Percentiles rank a stretch among this genome's conserved stretches.
phyloP scores from a whole-genome alignment of 2,797 vertebrate species.

The Chaunax sp. region DNA sequence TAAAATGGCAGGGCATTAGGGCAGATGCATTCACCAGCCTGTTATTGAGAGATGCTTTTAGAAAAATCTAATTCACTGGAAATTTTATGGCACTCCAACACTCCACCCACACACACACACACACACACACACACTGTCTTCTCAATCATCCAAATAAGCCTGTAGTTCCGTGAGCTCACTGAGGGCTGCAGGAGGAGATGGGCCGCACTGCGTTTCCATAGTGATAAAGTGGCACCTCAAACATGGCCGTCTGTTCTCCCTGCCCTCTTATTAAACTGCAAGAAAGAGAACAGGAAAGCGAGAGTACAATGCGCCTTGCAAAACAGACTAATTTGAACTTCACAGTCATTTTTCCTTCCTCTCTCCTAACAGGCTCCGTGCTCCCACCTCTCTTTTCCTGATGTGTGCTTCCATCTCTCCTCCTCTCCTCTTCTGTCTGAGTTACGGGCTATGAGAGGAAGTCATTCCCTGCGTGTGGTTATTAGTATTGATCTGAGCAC shows the following conservation, averaged over 20 bases:
- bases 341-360: slow-evolving; percentile 49
- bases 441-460: slow-evolving; percentile 78
- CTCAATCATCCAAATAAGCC: slow-evolving; percentile 59
- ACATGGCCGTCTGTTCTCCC: slow-evolving; percentile 64
- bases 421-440: slow-evolving; percentile 55
- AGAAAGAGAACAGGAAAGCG: slow-evolving; percentile 33
- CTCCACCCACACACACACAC: slow-evolving; percentile 27
- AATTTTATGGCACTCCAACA: slow-evolving; percentile 59
- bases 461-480: slow-evolving; percentile 76
- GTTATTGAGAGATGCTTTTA: slow-evolving; percentile 84
- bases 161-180: slow-evolving; percentile 53
- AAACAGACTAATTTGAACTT: slow-evolving; percentile 56
- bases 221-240: slow-evolving; percentile 74
- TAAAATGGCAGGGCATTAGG: slow-evolving; percentile 84
- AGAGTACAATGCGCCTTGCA: slow-evolving; percentile 42
- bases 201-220: slow-evolving; percentile 62
- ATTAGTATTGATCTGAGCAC: slow-evolving; percentile 83
- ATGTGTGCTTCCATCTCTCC: slow-evolving; percentile 25
- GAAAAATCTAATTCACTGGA: slow-evolving; percentile 82
- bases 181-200: slow-evolving; percentile 65
- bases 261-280: slow-evolving; percentile 66
- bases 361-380: slow-evolving; percentile 34
- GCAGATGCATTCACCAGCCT: slow-evolving; percentile 74
- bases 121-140: slow-evolving; percentile 13
- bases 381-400: slow-evolving; percentile 21